Percentiles rank a stretch among this genome's conserved stretches.
Evolutionary conservation across 2,888 invertebrate species (phyloP).

Genomic region (Drosophila merina): DNA sequence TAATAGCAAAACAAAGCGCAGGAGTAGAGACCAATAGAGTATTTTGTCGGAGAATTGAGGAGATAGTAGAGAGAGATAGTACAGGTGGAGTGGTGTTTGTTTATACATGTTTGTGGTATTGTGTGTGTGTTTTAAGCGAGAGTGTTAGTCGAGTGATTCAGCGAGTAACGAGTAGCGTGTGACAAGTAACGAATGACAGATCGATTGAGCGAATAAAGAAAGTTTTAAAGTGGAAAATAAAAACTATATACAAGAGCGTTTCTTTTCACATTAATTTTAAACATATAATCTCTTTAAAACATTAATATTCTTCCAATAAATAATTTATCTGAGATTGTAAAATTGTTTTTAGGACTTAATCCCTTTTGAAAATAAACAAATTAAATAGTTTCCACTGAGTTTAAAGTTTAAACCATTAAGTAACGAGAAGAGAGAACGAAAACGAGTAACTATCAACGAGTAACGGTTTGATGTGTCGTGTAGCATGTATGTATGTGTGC

Average conservation of each 20-base stretch:
- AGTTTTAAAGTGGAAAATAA: not conserved
- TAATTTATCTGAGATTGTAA: not conserved
- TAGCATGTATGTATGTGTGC: conserved; percentile 25
- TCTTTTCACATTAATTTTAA: not conserved
- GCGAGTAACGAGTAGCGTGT: conserved; percentile 4
- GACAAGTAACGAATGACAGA: not conserved
- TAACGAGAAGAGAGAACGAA: conserved; percentile 7
- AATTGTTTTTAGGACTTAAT: not conserved
- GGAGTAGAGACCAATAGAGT: conserved; percentile 23
- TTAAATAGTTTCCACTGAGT: not conserved
- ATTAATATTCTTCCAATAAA: not conserved
- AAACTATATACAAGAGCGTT: not conserved
- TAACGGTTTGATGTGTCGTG: conserved; percentile 26
- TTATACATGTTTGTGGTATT: conserved; percentile 15
- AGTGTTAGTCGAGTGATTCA: not conserved
- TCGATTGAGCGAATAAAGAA: conserved; percentile 1
- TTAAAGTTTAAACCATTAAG: not conserved
- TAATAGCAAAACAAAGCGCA: conserved; percentile 49
- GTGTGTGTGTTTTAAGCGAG: conserved; percentile 19
- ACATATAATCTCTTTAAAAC: not conserved
- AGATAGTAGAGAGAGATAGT: conserved; percentile 26
- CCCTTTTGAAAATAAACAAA: not conserved
- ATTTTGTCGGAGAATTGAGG: conserved; percentile 19
- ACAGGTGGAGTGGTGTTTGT: conserved; percentile 20
- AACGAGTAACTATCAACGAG: conserved; percentile 25